Base-by-base conservation (phyloP, 1,140 invertebrate genomes). In the Drosophila aff. region DNA sequence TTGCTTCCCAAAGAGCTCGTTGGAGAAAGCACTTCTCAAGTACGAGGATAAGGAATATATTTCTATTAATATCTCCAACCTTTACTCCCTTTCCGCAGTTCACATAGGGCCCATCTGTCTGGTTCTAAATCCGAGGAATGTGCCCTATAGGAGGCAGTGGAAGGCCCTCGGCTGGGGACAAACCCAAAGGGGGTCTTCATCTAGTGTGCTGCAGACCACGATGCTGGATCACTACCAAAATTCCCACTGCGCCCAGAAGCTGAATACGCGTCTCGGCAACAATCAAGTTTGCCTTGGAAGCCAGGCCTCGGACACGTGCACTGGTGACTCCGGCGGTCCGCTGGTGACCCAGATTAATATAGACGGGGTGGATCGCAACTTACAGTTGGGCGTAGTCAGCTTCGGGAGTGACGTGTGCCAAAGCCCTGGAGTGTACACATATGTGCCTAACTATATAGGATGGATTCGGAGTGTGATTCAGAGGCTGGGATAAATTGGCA, bases 381-480 rank as follows among this genome's bases (percentile, higher is more conserved):
- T 83, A 4, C 81, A 82, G n/a, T 36, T 71, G n/a, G 81, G 81
- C 3, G 57, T 82, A 40, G 64, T 79, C 0, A 82, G 75, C 28
- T 69, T 28, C 15, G 81, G 81, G 0, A 13, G 52, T 0, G 1
- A 1, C 0, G 0, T 23, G 2, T 82, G 81, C 15, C 26, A 15
- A 4, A 78, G 69, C 15, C 76, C 81, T 4, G 76, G 36, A 0
- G 81, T 79, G 10, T 82, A 71, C 33, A 82, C 71, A 2, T 66
- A 66, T 41, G 64, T 83, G 2, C 63, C 63, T 2, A 44, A 36
- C 2, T 66, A 66, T 21, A 66, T 66, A 9, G 9, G 23, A 5
- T 66, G 63, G 63, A 66, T 66, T 8, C 11, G 3, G 16, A 2
- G 2, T 7, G 57, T 18, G 9, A 65, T 65, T 13, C 18, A 4